Conservation (phyloP, 2,113 vertebrate species). For the Aramus guarauna region DNA sequence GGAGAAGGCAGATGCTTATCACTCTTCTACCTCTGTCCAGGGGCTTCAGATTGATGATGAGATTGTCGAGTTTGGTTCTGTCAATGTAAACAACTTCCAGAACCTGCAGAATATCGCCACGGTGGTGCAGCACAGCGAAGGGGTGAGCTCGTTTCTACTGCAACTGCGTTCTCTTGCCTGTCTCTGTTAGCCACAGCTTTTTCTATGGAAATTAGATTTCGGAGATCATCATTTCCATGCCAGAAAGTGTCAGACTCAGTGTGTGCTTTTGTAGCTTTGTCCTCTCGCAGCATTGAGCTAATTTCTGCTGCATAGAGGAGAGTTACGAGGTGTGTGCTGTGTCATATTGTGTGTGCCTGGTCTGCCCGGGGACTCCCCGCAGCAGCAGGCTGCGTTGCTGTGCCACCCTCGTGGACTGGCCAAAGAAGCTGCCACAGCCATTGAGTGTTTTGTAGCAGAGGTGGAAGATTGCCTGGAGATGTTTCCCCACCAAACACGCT, state of each 20-base stretch:
- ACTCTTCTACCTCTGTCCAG: constrained; percentile 52
- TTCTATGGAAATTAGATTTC: neutral
- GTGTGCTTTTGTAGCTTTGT: neutral
- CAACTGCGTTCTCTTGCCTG: neutral
- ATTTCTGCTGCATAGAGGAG: neutral
- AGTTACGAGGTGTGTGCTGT: neutral
- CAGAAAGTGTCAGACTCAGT: neutral
- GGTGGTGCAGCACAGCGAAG: constrained; percentile 94
- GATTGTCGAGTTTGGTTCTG: constrained; percentile 91
- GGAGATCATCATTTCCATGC: neutral
- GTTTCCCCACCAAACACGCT: neutral
- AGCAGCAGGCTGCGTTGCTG: neutral
- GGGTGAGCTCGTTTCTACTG: constrained; percentile 74
- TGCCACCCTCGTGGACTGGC: neutral
- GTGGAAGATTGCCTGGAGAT: neutral
- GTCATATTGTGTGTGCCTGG: neutral
- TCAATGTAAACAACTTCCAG: constrained; percentile 89
- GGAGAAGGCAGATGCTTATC: neutral
- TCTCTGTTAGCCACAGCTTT: neutral
- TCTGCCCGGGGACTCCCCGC: neutral
- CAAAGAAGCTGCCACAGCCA: neutral
- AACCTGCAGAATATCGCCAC: constrained; percentile 87
- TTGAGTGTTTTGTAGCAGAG: neutral
- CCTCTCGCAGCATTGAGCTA: neutral
- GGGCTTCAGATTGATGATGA: constrained; percentile 88